Evolutionary conservation across 92 coral and sea anemone genomes (phyloP).

Genomic region (Palythoa caribaeorum): DNA sequence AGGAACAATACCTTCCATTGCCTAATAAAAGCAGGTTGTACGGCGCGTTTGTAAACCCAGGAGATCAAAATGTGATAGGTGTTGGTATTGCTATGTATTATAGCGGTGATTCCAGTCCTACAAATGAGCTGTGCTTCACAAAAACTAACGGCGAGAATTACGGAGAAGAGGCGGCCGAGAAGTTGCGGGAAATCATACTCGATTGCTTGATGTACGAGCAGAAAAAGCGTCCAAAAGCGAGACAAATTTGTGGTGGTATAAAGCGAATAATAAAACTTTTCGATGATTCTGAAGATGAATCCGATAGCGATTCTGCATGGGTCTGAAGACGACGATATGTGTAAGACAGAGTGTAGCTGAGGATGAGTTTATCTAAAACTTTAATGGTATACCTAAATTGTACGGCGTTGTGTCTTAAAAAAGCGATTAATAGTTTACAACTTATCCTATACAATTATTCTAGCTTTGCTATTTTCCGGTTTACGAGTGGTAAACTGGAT

Average conservation of each 20-base stretch:
- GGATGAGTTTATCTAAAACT: no score
- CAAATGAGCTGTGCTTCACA: background rate
- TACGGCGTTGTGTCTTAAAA: no score
- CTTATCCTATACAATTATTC: no score
- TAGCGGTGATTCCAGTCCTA: constrained; percentile 9
- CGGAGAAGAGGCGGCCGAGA: background rate
- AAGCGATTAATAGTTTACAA: no score
- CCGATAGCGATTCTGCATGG: no score
- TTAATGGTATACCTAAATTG: no score
- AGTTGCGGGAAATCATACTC: background rate
- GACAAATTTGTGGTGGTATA: background rate
- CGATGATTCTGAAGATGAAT: no score
- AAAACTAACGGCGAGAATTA: background rate
- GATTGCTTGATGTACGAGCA: background rate
- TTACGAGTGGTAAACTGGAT: no score
- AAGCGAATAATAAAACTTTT: background rate
- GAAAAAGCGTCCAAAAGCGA: constrained; percentile 7
- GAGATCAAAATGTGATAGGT: constrained; percentile 39
- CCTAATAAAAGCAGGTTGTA: constrained; percentile 14
- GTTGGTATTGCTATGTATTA: constrained; percentile 42
- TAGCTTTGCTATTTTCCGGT: no score
- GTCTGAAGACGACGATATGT: no score
- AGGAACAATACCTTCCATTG: constrained; percentile 12
- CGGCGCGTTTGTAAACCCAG: constrained; percentile 39
- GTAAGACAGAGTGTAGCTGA: no score